A percentile compares a stretch with the other conserved stretches of the same genome.
Evolutionary conservation across 2,797 vertebrate genomes (phyloP).

Genomic region (Acrossocheilus fasciatus): DNA sequence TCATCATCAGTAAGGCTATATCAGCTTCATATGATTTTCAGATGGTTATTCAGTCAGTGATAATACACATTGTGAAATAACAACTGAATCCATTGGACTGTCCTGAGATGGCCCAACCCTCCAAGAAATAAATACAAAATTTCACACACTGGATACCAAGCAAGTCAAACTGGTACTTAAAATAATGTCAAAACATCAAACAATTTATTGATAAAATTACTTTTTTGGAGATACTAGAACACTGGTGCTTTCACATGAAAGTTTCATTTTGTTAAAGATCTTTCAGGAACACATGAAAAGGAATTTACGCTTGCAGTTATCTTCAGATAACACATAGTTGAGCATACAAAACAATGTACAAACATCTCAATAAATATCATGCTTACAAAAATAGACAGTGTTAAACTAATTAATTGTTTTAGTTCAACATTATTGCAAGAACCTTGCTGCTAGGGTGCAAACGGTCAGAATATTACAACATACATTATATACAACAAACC

Average conservation of each 20-base stretch:
- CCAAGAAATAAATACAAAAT: background rate
- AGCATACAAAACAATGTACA: constrained; percentile 80
- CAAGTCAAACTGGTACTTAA: constrained; percentile 13
- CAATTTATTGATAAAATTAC: constrained; percentile 67
- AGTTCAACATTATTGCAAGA: constrained; percentile 80
- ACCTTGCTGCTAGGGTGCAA: constrained; percentile 47
- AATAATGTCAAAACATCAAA: constrained; percentile 62
- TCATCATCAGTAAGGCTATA: background rate
- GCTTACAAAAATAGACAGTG: constrained; percentile 88
- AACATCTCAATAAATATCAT: constrained; percentile 81
- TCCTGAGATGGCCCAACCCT: background rate
- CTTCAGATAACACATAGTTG: constrained; percentile 68
- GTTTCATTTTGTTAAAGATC: constrained; percentile 66
- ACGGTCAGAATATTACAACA: constrained; percentile 51
- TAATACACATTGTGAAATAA: background rate
- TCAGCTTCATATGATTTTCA: background rate
- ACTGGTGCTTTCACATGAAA: constrained; percentile 62
- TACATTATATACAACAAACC: constrained; percentile 41
- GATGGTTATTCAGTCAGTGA: background rate
- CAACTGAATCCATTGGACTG: background rate
- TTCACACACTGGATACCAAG: background rate
- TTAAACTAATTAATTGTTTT: constrained; percentile 73
- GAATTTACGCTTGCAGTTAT: constrained; percentile 64
- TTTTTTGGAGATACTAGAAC: constrained; percentile 61
- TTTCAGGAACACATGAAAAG: constrained; percentile 72